These are phyloP conservation scores for Callaeas wilsoni DNA, from an alignment of 2,113 vertebrate species.

Conservation along the genomic window DNA sequence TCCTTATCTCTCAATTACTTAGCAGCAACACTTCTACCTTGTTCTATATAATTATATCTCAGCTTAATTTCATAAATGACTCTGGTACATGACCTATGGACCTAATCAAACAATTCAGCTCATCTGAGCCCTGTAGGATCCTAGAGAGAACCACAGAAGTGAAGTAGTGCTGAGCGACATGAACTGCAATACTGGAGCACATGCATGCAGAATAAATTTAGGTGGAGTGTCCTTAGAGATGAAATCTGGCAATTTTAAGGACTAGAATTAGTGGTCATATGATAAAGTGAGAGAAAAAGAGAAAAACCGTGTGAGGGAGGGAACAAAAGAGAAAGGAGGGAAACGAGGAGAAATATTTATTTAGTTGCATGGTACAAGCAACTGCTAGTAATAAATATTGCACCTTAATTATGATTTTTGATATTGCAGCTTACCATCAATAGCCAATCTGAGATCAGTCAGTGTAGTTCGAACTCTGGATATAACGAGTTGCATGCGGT, in stretches of 20 bases:
- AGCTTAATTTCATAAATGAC: background rate
- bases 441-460: conserved; percentile 79
- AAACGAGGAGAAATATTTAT: background rate
- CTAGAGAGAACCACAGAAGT: background rate
- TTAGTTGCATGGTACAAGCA: background rate
- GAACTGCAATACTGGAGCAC: background rate
- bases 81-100: background rate
- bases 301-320: background rate
- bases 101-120: background rate
- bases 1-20: background rate
- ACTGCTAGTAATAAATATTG: background rate
- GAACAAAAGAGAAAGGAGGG: background rate
- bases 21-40: background rate
- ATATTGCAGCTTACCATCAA: conserved; percentile 70
- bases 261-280: background rate
- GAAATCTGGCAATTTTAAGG: background rate
- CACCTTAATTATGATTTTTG: background rate
- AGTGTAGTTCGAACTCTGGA: conserved; percentile 74
- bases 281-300: background rate
- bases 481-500: conserved; percentile 80
- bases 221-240: background rate
- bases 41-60: background rate
- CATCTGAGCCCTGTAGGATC: background rate
- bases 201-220: background rate
- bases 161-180: background rate